Conservation (phyloP, 2,113 vertebrate species). For the Alosa alosa region DNA sequence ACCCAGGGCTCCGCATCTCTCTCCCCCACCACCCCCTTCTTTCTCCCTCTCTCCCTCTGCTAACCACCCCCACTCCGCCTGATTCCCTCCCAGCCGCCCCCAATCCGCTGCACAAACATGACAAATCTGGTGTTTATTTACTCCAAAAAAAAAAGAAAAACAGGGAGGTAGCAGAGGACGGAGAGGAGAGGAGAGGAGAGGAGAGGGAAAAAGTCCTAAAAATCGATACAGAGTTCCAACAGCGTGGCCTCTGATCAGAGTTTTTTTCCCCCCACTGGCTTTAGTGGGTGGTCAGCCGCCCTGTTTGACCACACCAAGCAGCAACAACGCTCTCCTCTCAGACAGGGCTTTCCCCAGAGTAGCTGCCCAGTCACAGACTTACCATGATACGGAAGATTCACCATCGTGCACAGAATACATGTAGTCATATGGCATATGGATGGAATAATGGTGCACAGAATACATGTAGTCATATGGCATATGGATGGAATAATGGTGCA, state of each 20-base stretch:
- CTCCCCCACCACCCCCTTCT: conserved; percentile 23
- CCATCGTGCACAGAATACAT: too few relatives aligned
- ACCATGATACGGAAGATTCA: neutral
- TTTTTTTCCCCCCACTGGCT: conserved; percentile 35
- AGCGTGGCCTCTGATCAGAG: conserved; percentile 50
- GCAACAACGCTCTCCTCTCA: neutral
- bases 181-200: conserved; percentile 26
- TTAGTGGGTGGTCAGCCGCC: conserved; percentile 26
- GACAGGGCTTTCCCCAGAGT: neutral
- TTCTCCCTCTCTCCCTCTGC: neutral
- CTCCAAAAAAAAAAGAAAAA: conserved; percentile 63
- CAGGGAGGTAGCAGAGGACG: conserved; percentile 41
- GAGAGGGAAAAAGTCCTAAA: conserved; percentile 66
- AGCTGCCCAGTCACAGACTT: neutral
- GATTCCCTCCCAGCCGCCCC: conserved; percentile 32
- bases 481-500: too few relatives aligned
- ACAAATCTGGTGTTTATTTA: conserved; percentile 82
- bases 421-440: too few relatives aligned
- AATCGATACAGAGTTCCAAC: conserved; percentile 72
- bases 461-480: too few relatives aligned
- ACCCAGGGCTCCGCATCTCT: conserved; percentile 31
- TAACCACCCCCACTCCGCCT: neutral
- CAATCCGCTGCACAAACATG: conserved; percentile 65
- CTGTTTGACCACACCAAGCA: neutral
- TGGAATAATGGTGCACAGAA: too few relatives aligned